Conservation (phyloP, 2,888 invertebrate species). For the Parascotia fuliginaria region DNA sequence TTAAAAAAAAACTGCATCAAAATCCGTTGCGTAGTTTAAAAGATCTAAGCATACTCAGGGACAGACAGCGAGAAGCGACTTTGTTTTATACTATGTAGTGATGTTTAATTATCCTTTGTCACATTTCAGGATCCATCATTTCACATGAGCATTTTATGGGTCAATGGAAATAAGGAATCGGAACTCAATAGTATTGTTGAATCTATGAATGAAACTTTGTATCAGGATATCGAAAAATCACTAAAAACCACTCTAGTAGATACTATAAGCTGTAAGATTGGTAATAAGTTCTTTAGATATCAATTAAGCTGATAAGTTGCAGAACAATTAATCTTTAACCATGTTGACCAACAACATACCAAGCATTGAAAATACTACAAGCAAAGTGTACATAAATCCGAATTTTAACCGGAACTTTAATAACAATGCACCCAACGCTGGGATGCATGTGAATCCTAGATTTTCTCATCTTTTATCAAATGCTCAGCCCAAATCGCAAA, state of each 20-base stretch:
- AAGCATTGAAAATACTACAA: constrained; percentile 38
- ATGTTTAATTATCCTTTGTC: too few species aligned
- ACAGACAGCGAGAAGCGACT: too few species aligned
- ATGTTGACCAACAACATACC: constrained; percentile 37
- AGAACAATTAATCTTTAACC: constrained; percentile 18
- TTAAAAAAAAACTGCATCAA: too few species aligned
- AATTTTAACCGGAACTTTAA: constrained; percentile 62
- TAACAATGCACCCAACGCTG: constrained; percentile 24
- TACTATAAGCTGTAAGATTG: constrained; percentile 89
- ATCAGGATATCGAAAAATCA: constrained; percentile 60
- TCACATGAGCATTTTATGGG: constrained; percentile 94
- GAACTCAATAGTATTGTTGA: constrained; percentile 77
- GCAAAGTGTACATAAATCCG: constrained; percentile 75
- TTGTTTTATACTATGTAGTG: too few species aligned
- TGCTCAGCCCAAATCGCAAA: constrained; percentile 22
- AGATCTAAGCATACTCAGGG: too few species aligned
- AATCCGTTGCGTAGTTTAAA: too few species aligned
- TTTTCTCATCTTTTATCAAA: constrained; percentile 51
- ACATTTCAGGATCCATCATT: constrained; percentile 91
- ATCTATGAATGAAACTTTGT: constrained; percentile 74
- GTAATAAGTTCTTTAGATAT: constrained; percentile 90
- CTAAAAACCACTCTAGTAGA: constrained; percentile 81
- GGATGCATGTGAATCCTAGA: constrained; percentile 68
- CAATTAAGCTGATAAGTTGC: constrained; percentile 61
- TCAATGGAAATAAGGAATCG: constrained; percentile 87